phyloP scores from a whole-genome alignment of 1,140 invertebrate species.

The Notospermus geniculatus region DNA sequence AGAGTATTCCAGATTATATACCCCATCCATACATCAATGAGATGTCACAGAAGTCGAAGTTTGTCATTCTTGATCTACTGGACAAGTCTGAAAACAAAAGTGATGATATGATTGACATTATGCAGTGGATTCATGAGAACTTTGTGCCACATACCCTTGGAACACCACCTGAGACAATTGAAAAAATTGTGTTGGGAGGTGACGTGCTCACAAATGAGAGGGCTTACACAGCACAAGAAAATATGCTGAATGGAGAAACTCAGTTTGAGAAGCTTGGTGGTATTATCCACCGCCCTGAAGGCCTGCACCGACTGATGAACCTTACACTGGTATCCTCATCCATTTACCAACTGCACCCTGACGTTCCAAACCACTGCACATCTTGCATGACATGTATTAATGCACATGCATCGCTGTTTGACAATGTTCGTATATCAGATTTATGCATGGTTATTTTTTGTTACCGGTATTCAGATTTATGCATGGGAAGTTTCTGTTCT shows the following conservation, averaged over 20 bases:
- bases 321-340: not conserved
- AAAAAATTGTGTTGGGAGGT: constrained; percentile 24
- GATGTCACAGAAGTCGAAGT: constrained; percentile 20
- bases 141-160: constrained; percentile 10
- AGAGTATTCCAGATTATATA: constrained; percentile 14
- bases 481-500: no score
- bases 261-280: constrained; percentile 19
- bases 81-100: constrained; percentile 26
- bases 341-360: no score
- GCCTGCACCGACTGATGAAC: constrained; percentile 29
- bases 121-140: constrained; percentile 19
- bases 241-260: constrained; percentile 20
- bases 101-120: constrained; percentile 27
- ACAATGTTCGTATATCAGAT: no score
- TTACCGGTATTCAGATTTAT: no score
- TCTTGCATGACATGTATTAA: no score
- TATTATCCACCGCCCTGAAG: constrained; percentile 24
- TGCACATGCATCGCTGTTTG: no score
- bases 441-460: no score
- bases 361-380: no score
- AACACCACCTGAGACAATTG: constrained; percentile 6
- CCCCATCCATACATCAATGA: constrained; percentile 18
- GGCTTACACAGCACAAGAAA: constrained; percentile 25
- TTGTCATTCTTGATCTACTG: constrained; percentile 17
- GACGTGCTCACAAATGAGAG: constrained; percentile 28